These are phyloP conservation scores for Neomicropteryx cornuta DNA, from an alignment of 1,140 invertebrate genomes.

Conservation along the genomic window DNA sequence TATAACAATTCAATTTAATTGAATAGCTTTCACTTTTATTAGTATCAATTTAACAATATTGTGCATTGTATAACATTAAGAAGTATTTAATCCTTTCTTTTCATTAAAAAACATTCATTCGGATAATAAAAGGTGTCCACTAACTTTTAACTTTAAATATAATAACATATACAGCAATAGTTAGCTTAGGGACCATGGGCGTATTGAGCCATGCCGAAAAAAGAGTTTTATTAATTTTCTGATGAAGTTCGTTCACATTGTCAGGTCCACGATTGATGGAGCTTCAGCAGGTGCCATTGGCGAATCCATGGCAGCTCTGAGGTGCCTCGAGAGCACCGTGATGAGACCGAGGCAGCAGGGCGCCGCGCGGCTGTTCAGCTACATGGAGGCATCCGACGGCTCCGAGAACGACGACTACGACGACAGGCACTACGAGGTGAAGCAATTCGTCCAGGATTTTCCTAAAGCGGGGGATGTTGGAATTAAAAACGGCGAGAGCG, in stretches of 20 bases:
- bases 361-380: slow-evolving; percentile 43
- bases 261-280: slow-evolving; percentile 14
- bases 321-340: slow-evolving; percentile 16
- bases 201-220: slow-evolving; percentile 10
- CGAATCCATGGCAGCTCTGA: slow-evolving; percentile 6
- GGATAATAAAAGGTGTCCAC: too few relatives aligned
- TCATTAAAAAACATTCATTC: too few relatives aligned
- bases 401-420: slow-evolving; percentile 36
- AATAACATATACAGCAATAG: too few relatives aligned
- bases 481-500: slow-evolving; percentile 35
- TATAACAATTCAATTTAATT: too few relatives aligned
- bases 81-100: too few relatives aligned
- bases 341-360: slow-evolving; percentile 36
- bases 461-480: slow-evolving; percentile 37
- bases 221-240: slow-evolving; percentile 17
- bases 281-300: neutral
- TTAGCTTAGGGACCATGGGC: slow-evolving; percentile 12
- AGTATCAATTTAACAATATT: too few relatives aligned
- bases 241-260: slow-evolving; percentile 17
- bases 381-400: slow-evolving; percentile 46
- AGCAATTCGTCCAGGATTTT: slow-evolving; percentile 28
- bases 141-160: too few relatives aligned
- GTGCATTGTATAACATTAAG: too few relatives aligned
- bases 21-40: too few relatives aligned
- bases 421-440: too few relatives aligned